A percentile compares a stretch with the other conserved stretches of the same genome.
phyloP scores from a whole-genome alignment of 2,888 invertebrate species.

The Griposia aprilina region DNA sequence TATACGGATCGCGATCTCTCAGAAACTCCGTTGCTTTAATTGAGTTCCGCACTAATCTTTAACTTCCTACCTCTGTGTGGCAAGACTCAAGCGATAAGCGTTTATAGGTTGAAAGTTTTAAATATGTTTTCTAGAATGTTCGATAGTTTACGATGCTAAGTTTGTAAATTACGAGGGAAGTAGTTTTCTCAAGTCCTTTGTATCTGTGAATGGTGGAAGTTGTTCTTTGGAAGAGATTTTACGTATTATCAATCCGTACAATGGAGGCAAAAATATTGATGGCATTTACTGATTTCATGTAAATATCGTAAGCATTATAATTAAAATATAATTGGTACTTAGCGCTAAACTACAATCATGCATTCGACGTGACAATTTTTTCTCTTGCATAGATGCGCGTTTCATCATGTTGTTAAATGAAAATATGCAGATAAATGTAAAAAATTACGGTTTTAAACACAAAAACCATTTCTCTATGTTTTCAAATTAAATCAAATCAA shows the following conservation, averaged over 20 bases:
- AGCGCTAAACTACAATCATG: neutral
- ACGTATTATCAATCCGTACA: neutral
- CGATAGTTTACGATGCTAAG: conserved; percentile 39
- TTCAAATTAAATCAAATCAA: too few species aligned
- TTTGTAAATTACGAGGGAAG: conserved; percentile 35
- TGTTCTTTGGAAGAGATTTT: neutral
- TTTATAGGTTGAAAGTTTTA: conserved; percentile 32
- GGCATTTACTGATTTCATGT: neutral
- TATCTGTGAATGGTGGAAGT: neutral
- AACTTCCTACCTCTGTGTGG: conserved; percentile 74
- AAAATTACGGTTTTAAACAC: neutral
- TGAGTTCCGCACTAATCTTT: conserved; percentile 87
- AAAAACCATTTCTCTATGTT: neutral
- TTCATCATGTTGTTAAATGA: neutral
- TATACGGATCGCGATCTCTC: conserved; percentile 84
- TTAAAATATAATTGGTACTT: neutral
- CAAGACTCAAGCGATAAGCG: conserved; percentile 64
- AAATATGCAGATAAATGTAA: too few species aligned
- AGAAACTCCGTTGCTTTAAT: conserved; percentile 84
- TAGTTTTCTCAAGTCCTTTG: conserved; percentile 14
- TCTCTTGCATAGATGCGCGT: too few species aligned
- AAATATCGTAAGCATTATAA: neutral
- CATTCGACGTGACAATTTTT: too few species aligned
- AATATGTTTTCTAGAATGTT: conserved; percentile 41
- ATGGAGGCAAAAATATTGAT: neutral